Conservation (phyloP, 2,113 vertebrate genomes). For the Melanocharis versteri region DNA sequence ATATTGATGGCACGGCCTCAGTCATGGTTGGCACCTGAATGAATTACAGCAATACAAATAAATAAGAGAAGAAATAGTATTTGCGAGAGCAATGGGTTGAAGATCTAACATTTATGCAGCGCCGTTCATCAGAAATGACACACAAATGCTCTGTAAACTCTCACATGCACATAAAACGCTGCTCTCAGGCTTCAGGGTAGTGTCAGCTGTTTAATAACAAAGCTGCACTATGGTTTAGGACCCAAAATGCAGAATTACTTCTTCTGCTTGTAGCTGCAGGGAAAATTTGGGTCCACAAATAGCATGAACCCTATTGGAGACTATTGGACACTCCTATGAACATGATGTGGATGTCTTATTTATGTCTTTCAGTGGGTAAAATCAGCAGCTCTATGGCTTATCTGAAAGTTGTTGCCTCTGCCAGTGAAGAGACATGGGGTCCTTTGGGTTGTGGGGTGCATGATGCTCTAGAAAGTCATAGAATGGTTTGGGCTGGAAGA, state of each 20-base stretch:
- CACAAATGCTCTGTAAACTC: neutral
- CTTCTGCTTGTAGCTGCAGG: neutral
- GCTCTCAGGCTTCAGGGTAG: neutral
- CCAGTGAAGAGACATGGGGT: too few relatives aligned
- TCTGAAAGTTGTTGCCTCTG: neutral
- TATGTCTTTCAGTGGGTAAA: neutral
- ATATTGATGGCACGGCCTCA: neutral
- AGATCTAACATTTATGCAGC: neutral
- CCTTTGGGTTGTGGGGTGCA: neutral
- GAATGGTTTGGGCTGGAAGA: neutral
- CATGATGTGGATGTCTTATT: neutral
- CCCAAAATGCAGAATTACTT: neutral
- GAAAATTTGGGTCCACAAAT: neutral
- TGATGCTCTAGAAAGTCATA: accelerated
- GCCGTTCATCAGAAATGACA: neutral
- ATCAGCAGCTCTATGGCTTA: neutral
- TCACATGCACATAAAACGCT: neutral
- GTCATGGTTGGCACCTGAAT: neutral
- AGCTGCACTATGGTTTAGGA: neutral
- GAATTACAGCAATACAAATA: constrained; percentile 23
- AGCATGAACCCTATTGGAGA: neutral
- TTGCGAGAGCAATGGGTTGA: neutral
- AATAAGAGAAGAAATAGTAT: neutral
- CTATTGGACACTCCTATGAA: neutral
- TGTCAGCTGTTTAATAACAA: neutral